Conservation (phyloP, 2,797 vertebrate species). For the Esox masquinongy region DNA sequence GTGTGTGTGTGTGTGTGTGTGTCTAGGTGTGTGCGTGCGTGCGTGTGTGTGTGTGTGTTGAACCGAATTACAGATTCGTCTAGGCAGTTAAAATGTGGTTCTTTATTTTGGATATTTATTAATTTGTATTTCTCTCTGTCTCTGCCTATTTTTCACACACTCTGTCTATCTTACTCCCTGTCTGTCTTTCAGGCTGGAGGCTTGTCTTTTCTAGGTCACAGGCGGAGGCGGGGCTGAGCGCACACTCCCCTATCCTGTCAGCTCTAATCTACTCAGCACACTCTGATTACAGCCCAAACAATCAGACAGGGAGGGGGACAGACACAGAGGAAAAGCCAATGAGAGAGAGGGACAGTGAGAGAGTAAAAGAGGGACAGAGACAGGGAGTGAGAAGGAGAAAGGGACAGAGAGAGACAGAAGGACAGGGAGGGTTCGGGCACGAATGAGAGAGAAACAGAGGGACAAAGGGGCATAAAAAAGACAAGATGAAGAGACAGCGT, state of each 20-base stretch:
- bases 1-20: too few species aligned
- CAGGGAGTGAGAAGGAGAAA: neutral
- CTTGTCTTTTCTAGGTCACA: constrained; percentile 38
- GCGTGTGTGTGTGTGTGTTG: too few species aligned
- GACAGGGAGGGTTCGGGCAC: neutral
- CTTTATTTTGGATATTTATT: neutral
- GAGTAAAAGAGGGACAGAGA: too few species aligned
- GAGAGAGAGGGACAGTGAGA: neutral
- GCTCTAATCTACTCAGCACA: constrained; percentile 46
- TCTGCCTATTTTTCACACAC: neutral
- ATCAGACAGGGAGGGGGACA: constrained; percentile 20
- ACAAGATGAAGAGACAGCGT: neutral
- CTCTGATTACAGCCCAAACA: constrained; percentile 26
- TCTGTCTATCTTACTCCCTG: neutral
- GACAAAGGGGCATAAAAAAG: neutral
- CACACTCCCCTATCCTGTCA: constrained; percentile 44
- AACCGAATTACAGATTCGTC: too few species aligned
- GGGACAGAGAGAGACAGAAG: neutral
- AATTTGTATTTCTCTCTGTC: constrained; percentile 1
- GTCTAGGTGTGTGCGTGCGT: too few species aligned
- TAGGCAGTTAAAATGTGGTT: neutral
- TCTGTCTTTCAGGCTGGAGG: constrained; percentile 18
- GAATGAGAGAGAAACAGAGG: neutral
- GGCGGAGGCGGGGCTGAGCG: constrained; percentile 19
- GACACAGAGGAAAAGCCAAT: constrained; percentile 6